Evolutionary conservation across 2,888 invertebrate genomes (phyloP).

Genomic region (Coecobrya sp.): DNA sequence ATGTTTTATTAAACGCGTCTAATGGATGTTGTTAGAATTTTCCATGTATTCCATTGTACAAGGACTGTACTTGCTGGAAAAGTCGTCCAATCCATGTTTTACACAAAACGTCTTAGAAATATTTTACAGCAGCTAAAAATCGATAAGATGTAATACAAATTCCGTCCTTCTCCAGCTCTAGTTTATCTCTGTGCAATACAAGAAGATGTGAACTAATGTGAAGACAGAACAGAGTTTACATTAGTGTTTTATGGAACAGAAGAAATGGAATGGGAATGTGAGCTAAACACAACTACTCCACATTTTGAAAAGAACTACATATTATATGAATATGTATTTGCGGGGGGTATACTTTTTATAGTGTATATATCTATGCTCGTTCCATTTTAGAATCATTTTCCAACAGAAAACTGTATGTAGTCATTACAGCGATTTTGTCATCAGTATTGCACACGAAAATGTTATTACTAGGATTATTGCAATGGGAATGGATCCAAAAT

Average conservation of each 20-base stretch:
- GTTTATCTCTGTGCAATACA: not conserved
- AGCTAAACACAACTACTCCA: not conserved
- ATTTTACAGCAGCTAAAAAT: not conserved
- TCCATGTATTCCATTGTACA: not conserved
- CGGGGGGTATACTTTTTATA: not conserved
- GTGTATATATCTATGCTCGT: not conserved
- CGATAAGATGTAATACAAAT: slow-evolving; percentile 26
- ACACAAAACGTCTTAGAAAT: not conserved
- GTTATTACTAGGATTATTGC: slow-evolving; percentile 43
- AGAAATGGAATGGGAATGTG: slow-evolving; percentile 33
- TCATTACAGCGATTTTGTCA: slow-evolving; percentile 1
- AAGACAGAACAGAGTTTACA: not conserved
- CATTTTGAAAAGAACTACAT: not conserved
- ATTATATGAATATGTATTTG: not conserved
- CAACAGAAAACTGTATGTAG: not conserved
- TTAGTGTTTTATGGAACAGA: slow-evolving; percentile 21
- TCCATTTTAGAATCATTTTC: slow-evolving; percentile 20
- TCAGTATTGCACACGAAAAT: slow-evolving; percentile 11
- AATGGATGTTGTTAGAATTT: no score
- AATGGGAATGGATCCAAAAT: slow-evolving; percentile 49
- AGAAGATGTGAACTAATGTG: not conserved
- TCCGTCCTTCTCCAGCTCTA: not conserved
- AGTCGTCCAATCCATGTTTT: not conserved
- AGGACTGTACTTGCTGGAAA: not conserved
- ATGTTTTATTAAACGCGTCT: no score